Evolutionary conservation across 2,113 vertebrate genomes (phyloP).

Genomic region (Peromyscus leucopus): DNA sequence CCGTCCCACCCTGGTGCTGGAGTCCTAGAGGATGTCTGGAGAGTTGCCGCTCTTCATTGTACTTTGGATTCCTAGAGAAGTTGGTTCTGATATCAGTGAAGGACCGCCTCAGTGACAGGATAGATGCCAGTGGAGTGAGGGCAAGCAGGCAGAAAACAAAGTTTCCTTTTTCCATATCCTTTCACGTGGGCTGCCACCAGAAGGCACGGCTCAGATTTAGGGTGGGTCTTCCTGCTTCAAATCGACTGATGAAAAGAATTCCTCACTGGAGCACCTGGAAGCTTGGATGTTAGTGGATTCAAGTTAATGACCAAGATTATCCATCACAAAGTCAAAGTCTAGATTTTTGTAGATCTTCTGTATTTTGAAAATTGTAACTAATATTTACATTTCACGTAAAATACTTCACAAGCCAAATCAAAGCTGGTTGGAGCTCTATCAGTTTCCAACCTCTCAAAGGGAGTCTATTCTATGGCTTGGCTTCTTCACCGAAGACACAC

Average conservation of each 20-base stretch:
- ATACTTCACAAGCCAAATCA: not conserved
- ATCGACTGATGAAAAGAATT: not conserved
- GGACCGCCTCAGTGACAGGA: not conserved
- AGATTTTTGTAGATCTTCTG: conserved; percentile 7
- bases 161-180: not conserved
- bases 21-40: not conserved
- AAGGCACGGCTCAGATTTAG: not conserved
- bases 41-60: not conserved
- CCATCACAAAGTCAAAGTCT: not conserved
- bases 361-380: conserved; percentile 15
- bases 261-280: not conserved
- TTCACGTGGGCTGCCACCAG: not conserved
- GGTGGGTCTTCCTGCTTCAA: not conserved
- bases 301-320: not conserved
- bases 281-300: not conserved
- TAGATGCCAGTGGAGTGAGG: not conserved
- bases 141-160: too few relatives aligned
- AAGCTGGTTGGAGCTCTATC: not conserved
- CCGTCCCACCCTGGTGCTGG: too few relatives aligned
- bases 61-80: not conserved
- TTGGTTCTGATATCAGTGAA: not conserved
- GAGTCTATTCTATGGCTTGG: not conserved
- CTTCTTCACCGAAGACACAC: not conserved
- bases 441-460: conserved; percentile 2
- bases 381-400: conserved; percentile 24